Evolutionary conservation across 1,140 invertebrate genomes (phyloP).

Genomic region (Kradibia gibbosae): DNA sequence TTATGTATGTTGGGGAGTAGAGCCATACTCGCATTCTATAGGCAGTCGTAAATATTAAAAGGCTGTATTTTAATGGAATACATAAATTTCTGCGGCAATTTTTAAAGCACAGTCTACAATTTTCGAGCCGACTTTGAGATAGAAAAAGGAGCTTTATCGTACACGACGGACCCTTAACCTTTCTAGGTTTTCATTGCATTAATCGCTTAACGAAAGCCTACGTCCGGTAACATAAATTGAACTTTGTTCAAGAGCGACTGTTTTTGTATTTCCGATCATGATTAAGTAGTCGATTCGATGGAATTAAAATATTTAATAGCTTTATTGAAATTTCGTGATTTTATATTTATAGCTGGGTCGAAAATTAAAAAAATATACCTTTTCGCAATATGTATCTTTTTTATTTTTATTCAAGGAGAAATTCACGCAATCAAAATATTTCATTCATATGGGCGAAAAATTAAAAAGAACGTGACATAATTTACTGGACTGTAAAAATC

Average conservation of each 20-base stretch:
- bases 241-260: not conserved
- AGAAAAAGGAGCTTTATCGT: not conserved
- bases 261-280: not conserved
- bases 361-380: no score
- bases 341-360: no score
- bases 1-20: not conserved
- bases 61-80: slow-evolving; percentile 23
- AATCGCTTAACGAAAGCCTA: not conserved
- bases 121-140: not conserved
- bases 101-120: not conserved
- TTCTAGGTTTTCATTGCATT: not conserved
- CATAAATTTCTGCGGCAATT: slow-evolving; percentile 16
- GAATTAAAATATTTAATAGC: no score
- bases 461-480: no score
- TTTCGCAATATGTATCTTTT: no score
- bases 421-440: no score
- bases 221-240: not conserved
- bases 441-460: no score
- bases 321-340: no score
- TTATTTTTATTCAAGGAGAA: no score
- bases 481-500: no score
- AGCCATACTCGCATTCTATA: not conserved
- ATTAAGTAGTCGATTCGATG: no score
- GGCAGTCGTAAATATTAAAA: slow-evolving; percentile 6
- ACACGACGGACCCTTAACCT: not conserved